These are phyloP conservation scores for Chelmon rostratus DNA, from an alignment of 2,797 vertebrate species.

Conservation along the genomic window DNA sequence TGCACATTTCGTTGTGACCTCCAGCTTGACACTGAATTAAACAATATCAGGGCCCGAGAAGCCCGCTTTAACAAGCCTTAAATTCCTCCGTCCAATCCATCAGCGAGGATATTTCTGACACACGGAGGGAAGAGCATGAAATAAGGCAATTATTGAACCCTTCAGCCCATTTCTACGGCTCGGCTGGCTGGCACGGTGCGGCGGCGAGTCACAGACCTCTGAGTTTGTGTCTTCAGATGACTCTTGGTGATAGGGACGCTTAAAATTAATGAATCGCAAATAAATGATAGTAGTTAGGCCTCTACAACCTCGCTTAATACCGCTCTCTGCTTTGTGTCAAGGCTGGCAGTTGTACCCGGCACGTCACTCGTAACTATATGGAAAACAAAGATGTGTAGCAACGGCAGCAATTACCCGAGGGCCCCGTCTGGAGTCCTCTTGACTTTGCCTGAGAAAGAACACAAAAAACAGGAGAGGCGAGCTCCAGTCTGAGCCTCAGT, in stretches of 20 bases:
- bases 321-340: not conserved
- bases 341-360: not conserved
- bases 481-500: conserved; percentile 29
- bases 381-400: conserved; percentile 3
- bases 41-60: conserved; percentile 85
- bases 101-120: conserved; percentile 87
- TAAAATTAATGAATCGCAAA: conserved; percentile 50
- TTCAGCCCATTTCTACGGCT: conserved; percentile 84
- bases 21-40: conserved; percentile 86
- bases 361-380: not conserved
- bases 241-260: conserved; percentile 52
- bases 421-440: conserved; percentile 26
- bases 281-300: conserved; percentile 34
- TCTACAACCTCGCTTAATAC: conserved; percentile 31
- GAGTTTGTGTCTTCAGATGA: conserved; percentile 60
- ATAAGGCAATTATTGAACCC: conserved; percentile 91
- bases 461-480: not conserved
- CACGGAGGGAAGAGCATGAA: conserved; percentile 88
- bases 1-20: conserved; percentile 82
- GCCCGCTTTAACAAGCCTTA: conserved; percentile 86
- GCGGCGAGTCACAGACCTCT: conserved; percentile 33
- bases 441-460: conserved; percentile 39
- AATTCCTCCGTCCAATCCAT: conserved; percentile 86
- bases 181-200: conserved; percentile 46
- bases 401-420: not conserved